Evolutionary conservation across 2,888 invertebrate species (phyloP).

Genomic region (Ectropis crepuscularia): DNA sequence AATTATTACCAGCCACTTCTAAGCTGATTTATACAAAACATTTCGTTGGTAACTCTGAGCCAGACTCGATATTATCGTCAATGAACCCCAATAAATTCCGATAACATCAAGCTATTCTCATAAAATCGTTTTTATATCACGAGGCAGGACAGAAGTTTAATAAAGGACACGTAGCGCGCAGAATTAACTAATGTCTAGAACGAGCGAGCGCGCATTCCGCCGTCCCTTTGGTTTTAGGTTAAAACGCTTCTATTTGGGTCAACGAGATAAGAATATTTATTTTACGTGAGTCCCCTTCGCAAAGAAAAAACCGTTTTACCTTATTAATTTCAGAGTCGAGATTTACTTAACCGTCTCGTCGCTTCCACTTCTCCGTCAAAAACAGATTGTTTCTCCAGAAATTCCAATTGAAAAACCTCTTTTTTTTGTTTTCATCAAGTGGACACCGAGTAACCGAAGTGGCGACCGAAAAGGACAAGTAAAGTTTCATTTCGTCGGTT

Average conservation of each 20-base stretch:
- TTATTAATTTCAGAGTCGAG: conserved; percentile 41
- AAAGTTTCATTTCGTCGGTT: conserved; percentile 74
- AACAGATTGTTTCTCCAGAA: conserved; percentile 34
- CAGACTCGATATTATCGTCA: conserved; percentile 2
- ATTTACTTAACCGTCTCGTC: conserved; percentile 30
- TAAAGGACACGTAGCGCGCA: conserved; percentile 24
- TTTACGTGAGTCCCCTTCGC: conserved; percentile 34
- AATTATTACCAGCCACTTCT: background rate
- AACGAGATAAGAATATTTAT: conserved; percentile 57
- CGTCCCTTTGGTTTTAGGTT: conserved; percentile 52
- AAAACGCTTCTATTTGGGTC: conserved; percentile 56
- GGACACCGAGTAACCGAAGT: conserved; percentile 61
- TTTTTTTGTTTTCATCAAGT: conserved; percentile 58
- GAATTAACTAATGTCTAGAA: conserved; percentile 37
- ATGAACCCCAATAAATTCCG: conserved; percentile 5
- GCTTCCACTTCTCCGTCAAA: conserved; percentile 19
- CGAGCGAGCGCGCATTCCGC: conserved; percentile 34
- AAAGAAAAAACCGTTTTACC: conserved; percentile 36
- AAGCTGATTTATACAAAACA: background rate
- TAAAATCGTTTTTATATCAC: conserved; percentile 19
- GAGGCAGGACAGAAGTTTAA: conserved; percentile 11
- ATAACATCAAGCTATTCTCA: conserved; percentile 17
- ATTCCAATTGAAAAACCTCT: conserved; percentile 43
- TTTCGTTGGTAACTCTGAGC: background rate
- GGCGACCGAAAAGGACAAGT: conserved; percentile 60